phyloP scores from a whole-genome alignment of 2,888 invertebrate genomes.

The Meiosimyza platycephala region DNA sequence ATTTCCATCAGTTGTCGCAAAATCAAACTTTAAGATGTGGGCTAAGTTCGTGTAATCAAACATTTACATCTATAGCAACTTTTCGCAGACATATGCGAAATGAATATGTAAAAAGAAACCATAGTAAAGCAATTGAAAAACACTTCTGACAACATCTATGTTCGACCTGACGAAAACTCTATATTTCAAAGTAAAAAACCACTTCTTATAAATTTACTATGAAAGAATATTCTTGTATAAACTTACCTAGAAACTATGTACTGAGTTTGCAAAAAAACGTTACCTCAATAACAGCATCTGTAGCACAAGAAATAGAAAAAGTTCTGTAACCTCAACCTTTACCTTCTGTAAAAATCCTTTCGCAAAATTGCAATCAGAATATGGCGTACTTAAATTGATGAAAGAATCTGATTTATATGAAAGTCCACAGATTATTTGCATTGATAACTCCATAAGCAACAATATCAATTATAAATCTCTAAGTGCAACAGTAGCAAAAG shows the following conservation, averaged over 20 bases:
- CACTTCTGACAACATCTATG: too few species aligned
- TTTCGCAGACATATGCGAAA: conserved; percentile 4
- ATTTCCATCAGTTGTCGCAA: neutral
- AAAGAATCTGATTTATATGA: conserved; percentile 1
- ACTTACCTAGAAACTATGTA: neutral
- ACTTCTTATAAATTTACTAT: neutral
- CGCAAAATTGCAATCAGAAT: neutral
- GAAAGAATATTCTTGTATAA: neutral
- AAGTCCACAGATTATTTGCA: neutral
- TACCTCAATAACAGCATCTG: neutral
- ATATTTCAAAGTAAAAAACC: too few species aligned
- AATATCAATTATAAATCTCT: too few species aligned
- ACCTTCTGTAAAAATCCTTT: neutral
- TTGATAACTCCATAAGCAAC: neutral
- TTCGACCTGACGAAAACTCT: too few species aligned
- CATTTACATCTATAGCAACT: neutral
- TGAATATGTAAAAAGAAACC: neutral
- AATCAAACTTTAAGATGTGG: neutral
- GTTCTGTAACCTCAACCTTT: neutral
- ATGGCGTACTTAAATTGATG: neutral
- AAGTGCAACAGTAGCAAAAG: too few species aligned
- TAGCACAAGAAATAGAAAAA: neutral
- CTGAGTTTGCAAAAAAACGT: neutral
- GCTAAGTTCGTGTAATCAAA: neutral
- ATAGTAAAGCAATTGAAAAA: too few species aligned